Conservation (phyloP, 2,888 invertebrate genomes). For the Tipula unca region DNA sequence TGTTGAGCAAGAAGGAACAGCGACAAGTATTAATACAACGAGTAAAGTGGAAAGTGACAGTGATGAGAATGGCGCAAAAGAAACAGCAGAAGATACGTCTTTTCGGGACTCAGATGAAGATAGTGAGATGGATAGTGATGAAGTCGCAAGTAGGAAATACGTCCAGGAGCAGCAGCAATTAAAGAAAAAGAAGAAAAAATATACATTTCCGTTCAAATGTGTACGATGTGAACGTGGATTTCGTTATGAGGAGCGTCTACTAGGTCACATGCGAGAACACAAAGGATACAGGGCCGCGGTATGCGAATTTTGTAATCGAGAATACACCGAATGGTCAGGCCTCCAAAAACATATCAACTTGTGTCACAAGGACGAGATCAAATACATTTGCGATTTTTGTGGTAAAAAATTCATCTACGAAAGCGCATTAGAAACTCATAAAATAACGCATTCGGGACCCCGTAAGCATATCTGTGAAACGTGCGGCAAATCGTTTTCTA, state of each 20-base stretch:
- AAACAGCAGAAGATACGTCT: not conserved
- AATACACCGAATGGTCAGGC: slow-evolving; percentile 17
- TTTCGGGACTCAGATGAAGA: not conserved
- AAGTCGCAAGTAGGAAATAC: not conserved
- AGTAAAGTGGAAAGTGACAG: not conserved
- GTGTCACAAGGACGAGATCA: not conserved
- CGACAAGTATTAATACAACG: not conserved
- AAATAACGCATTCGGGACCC: not conserved
- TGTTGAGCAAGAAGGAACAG: not conserved
- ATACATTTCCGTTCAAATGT: slow-evolving; percentile 15
- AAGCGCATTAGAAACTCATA: slow-evolving; percentile 16
- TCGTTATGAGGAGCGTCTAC: slow-evolving; percentile 3
- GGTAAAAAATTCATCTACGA: slow-evolving; percentile 18
- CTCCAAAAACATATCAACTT: not conserved
- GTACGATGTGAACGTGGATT: not conserved
- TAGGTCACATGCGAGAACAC: slow-evolving; percentile 9
- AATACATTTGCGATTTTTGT: slow-evolving; percentile 18
- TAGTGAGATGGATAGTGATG: not conserved
- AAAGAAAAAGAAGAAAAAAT: not conserved
- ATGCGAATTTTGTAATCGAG: slow-evolving; percentile 15
- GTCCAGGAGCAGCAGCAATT: not conserved
- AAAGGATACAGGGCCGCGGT: slow-evolving; percentile 9
- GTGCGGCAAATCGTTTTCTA: not conserved
- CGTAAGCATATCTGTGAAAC: slow-evolving; percentile 14
- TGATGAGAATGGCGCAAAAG: not conserved